phyloP scores from a whole-genome alignment of 2,888 invertebrate genomes.

The Osedax fenrisi region DNA sequence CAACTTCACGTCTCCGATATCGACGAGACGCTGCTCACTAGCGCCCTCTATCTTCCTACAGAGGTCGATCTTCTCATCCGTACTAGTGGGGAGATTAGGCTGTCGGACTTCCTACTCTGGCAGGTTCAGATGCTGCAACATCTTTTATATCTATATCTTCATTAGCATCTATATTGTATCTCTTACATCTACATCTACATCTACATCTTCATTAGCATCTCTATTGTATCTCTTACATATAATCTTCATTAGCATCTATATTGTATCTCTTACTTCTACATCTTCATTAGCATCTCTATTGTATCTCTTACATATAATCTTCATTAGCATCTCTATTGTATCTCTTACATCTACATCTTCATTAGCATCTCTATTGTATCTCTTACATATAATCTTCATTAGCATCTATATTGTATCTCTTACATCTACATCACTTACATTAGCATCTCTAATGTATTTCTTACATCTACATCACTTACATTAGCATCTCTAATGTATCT shows the following conservation, averaged over 20 bases:
- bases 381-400: too few relatives aligned
- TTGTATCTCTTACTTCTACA: not conserved
- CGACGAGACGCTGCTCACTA: slow-evolving; percentile 63
- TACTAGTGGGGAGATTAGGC: slow-evolving; percentile 84
- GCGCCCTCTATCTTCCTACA: slow-evolving; percentile 65
- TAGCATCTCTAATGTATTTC: too few relatives aligned
- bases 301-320: too few relatives aligned
- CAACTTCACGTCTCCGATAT: slow-evolving; percentile 50
- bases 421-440: too few relatives aligned
- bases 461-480: too few relatives aligned
- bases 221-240: not conserved
- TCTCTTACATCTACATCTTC: not conserved
- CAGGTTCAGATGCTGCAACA: slow-evolving; percentile 58
- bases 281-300: not conserved
- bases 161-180: not conserved
- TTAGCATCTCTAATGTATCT: too few relatives aligned
- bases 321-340: too few relatives aligned
- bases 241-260: too few relatives aligned
- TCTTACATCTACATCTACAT: too few relatives aligned
- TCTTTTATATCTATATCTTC: not conserved
- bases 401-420: too few relatives aligned
- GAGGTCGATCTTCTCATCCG: slow-evolving; percentile 78
- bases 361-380: not conserved
- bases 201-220: not conserved
- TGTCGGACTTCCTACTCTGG: slow-evolving; percentile 89